Evolutionary conservation across 2,113 vertebrate species (phyloP).

Genomic region (Zosterops lateralis): DNA sequence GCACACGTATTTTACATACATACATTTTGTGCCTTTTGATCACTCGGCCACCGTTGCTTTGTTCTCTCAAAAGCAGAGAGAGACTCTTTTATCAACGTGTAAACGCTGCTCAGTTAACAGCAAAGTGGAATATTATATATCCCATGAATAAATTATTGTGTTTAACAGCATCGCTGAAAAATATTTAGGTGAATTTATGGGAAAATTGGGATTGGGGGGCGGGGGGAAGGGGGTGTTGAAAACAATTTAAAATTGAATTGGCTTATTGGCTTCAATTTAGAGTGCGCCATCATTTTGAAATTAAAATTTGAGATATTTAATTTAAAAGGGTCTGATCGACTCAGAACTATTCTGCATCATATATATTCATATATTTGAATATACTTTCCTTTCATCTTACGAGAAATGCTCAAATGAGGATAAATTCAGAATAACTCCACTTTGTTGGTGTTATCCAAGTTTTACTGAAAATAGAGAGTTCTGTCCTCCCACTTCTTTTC

Average conservation of each 20-base stretch:
- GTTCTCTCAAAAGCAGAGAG: conserved; percentile 14
- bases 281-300: neutral
- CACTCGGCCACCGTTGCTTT: neutral
- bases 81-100: neutral
- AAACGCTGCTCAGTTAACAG: neutral
- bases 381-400: neutral
- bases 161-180: neutral
- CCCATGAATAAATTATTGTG: neutral
- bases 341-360: neutral
- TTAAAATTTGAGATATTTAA: neutral
- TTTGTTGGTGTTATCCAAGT: neutral
- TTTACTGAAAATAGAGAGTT: neutral
- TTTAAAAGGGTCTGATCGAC: neutral
- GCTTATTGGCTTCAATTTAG: neutral
- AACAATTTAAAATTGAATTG: neutral
- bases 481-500: neutral
- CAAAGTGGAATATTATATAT: neutral
- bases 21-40: neutral
- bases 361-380: neutral
- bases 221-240: fast-evolving
- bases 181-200: neutral
- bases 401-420: neutral
- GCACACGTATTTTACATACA: neutral
- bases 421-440: neutral
- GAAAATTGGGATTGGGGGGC: neutral